These are phyloP conservation scores for Cabera pusaria DNA, from an alignment of 2,888 invertebrate species.

Conservation along the genomic window DNA sequence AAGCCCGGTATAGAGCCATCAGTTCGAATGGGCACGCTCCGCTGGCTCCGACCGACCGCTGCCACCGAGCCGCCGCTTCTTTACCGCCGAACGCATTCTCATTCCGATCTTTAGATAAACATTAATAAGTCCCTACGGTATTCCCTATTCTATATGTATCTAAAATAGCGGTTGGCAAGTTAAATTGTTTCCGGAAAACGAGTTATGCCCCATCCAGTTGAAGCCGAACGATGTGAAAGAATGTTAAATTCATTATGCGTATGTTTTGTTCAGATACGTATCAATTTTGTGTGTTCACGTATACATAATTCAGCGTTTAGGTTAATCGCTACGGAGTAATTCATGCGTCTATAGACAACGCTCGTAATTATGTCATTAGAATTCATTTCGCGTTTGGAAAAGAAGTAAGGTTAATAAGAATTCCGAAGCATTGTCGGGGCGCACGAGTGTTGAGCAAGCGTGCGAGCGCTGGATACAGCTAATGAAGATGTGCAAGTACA, in stretches of 20 bases:
- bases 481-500: conserved; percentile 80
- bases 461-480: conserved; percentile 50
- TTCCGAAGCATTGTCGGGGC: conserved; percentile 40
- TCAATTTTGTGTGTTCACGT: conserved; percentile 53
- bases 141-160: conserved; percentile 54
- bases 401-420: conserved; percentile 44
- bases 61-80: conserved; percentile 58
- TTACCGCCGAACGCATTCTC: conserved; percentile 62
- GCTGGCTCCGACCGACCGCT: conserved; percentile 54
- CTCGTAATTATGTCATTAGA: conserved; percentile 39
- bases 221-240: conserved; percentile 58
- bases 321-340: conserved; percentile 42
- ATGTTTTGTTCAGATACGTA: conserved; percentile 60
- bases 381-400: conserved; percentile 47
- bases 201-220: conserved; percentile 51
- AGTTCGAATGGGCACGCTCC: conserved; percentile 67
- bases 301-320: conserved; percentile 53
- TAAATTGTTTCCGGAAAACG: conserved; percentile 75
- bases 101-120: conserved; percentile 79
- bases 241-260: conserved; percentile 65
- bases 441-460: conserved; percentile 71
- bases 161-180: conserved; percentile 63
- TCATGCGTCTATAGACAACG: conserved; percentile 35
- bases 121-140: conserved; percentile 62
- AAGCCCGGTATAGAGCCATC: conserved; percentile 66